Evolutionary conservation across 2,888 invertebrate species (phyloP).

Genomic region (Frankliniella fusca): DNA sequence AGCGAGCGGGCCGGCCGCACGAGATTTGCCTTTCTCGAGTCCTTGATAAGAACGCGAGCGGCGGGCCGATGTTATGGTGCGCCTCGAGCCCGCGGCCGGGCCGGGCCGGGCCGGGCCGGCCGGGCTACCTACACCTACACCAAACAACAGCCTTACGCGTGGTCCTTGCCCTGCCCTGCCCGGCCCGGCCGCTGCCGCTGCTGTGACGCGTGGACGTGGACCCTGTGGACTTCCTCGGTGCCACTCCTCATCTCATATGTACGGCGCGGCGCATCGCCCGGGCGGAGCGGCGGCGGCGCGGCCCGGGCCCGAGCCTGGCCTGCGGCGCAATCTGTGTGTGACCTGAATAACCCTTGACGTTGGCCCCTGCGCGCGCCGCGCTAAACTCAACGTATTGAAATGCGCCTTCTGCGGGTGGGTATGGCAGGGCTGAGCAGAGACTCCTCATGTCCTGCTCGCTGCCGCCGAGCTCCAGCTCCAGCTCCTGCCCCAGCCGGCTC

Average conservation of each 20-base stretch:
- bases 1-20: no score
- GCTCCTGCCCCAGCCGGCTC: neutral
- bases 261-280: neutral
- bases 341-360: neutral
- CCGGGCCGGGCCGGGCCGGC: no score
- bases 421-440: neutral
- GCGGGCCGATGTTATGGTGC: no score
- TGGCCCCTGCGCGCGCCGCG: conserved; percentile 1
- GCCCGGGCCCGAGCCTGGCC: neutral
- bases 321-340: neutral
- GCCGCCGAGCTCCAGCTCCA: neutral
- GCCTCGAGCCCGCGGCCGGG: no score
- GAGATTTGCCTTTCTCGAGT: no score
- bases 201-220: neutral
- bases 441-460: neutral
- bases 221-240: neutral
- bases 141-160: no score
- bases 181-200: neutral
- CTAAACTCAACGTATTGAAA: neutral
- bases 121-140: no score
- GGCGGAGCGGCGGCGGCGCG: neutral
- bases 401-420: neutral
- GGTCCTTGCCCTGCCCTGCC: neutral
- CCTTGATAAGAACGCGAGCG: neutral
- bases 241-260: neutral